Conservation (phyloP, 1,140 invertebrate species). For the Lutraria rhynchaena region DNA sequence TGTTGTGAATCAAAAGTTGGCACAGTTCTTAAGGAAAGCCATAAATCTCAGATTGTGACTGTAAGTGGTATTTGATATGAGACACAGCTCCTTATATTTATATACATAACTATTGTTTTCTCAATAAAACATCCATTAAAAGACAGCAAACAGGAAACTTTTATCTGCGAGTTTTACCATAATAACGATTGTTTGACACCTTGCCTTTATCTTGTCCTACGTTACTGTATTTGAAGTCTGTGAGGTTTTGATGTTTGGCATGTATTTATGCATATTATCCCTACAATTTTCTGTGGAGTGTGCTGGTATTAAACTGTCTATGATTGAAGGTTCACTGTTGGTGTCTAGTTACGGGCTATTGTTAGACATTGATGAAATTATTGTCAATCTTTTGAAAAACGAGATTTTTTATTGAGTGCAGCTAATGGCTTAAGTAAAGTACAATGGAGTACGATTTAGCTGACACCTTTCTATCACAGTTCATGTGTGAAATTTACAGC, state of each 20-base stretch:
- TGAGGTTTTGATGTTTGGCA: neutral
- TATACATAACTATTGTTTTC: no score
- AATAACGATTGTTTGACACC: no score
- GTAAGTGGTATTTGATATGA: no score
- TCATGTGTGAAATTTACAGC: slow-evolving; percentile 37
- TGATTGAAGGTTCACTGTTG: slow-evolving; percentile 2
- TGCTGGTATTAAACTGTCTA: neutral
- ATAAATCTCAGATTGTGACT: no score
- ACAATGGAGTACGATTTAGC: slow-evolving; percentile 17
- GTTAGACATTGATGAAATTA: slow-evolving; percentile 53
- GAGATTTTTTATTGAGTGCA: slow-evolving; percentile 47
- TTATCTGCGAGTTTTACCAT: no score
- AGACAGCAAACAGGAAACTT: no score
- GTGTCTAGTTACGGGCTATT: slow-evolving; percentile 43
- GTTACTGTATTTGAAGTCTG: neutral
- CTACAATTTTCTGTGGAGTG: neutral
- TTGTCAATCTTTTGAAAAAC: slow-evolving; percentile 55
- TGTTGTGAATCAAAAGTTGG: no score
- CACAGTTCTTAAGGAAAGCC: no score
- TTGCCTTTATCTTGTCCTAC: neutral
- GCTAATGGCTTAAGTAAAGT: slow-evolving; percentile 52
- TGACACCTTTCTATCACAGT: slow-evolving; percentile 28
- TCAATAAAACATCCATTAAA: no score
- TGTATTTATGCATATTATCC: neutral
- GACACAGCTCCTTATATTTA: no score